Evolutionary conservation across 2,888 invertebrate species (phyloP), one percentile per base, ranked within the genome.

Genomic region (Therioaphis trifolii): DNA sequence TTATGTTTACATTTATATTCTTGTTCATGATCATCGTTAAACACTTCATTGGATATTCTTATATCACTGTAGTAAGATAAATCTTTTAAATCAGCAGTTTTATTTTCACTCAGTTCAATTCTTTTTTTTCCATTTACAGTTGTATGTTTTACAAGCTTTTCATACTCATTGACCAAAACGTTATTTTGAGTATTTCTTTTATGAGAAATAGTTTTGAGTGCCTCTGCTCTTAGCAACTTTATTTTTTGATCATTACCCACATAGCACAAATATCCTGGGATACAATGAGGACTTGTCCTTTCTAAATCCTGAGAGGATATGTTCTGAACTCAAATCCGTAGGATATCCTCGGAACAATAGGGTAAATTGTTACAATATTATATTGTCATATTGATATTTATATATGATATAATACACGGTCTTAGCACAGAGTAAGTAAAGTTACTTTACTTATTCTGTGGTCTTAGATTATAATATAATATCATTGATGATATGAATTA

Each of bases 201-300:
- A 63, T 55, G 21, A 18, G 24, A 24, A 24, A 82, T 82, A 11
- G 82, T 61, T 11, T 82, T 63, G 12, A 82, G 46, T 4, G 82
- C 82, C 9, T 72, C 82, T 63, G 82, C 72, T 74, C 82, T 74
- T 63, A 82, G n/a, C n/a, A 74, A 63, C 0, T 46, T 5, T 74
- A 82, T 82, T 74, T 82, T 74, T 52, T 49, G 35, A 24, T 82
- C 82, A 40, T 78, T 52, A n/a, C n/a, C n/a, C n/a, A n/a, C n/a
- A n/a, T n/a, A n/a, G n/a, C n/a, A n/a, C n/a, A n/a, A n/a, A n/a
- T n/a, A n/a, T n/a, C n/a, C n/a, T n/a, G n/a, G n/a, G n/a, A n/a
- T n/a, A n/a, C n/a, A n/a, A 66, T n/a, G n/a, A n/a, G n/a, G n/a
- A n/a, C n/a, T n/a, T n/a, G n/a, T n/a, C n/a, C n/a, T n/a, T n/a